Evolutionary conservation across 2,888 invertebrate species (phyloP).

Genomic region (Stramonita haemastoma): DNA sequence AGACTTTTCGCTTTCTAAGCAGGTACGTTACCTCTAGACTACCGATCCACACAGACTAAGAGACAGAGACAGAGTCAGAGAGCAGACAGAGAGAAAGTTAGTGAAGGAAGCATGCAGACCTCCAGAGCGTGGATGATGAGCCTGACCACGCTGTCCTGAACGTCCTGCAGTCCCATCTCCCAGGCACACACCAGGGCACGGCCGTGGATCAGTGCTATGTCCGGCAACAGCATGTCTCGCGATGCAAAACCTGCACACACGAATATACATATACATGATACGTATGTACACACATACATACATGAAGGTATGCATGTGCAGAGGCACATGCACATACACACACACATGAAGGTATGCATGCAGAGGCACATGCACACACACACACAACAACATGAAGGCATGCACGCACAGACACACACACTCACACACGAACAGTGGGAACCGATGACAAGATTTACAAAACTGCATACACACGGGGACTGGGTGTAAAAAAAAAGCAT

Average conservation of each 20-base stretch:
- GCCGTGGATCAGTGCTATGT: constrained; percentile 88
- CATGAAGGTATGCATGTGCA: too few species aligned
- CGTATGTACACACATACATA: not conserved
- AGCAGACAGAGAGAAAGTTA: too few species aligned
- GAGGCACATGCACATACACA: too few species aligned
- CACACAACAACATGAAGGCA: not conserved
- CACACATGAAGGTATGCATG: not conserved
- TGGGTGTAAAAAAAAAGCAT: too few species aligned
- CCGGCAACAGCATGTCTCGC: constrained; percentile 90
- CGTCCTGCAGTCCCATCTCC: constrained; percentile 89
- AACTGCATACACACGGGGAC: too few species aligned
- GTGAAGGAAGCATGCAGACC: constrained; percentile 75
- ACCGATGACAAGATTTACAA: too few species aligned
- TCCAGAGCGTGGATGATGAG: constrained; percentile 89
- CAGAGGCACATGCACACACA: too few species aligned
- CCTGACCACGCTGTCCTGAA: constrained; percentile 89
- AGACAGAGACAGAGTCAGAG: too few species aligned
- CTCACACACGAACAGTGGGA: too few species aligned
- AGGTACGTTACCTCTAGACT: too few species aligned
- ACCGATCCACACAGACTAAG: not conserved
- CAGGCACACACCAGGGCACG: constrained; percentile 91
- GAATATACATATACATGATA: not conserved
- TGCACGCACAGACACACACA: too few species aligned
- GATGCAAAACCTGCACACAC: constrained; percentile 79
- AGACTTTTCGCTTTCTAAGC: too few species aligned